Evolutionary conservation across 92 coral and sea anemone genomes (phyloP), one percentile per base, ranked within the genome.

Genomic region (Nematostella vectensis): DNA sequence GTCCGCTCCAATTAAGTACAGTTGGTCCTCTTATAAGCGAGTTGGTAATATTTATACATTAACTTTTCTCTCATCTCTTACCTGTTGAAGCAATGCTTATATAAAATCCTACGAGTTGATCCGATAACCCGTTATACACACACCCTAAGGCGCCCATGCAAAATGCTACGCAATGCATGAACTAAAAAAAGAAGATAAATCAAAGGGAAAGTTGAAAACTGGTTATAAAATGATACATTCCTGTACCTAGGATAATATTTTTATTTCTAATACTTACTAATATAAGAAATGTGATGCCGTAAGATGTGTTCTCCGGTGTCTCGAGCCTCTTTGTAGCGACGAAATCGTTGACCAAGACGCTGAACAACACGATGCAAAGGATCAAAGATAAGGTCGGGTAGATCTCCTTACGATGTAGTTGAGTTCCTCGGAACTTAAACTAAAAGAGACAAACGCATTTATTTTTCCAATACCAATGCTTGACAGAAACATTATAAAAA

Each of bases 221-320:
- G n/a, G n/a, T n/a, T n/a, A n/a, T n/a, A n/a, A n/a, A n/a, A n/a
- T n/a, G n/a, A n/a, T n/a, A n/a, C n/a, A n/a, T n/a, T n/a, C n/a
- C n/a, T n/a, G n/a, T n/a, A n/a, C n/a, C n/a, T n/a, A n/a, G n/a
- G n/a, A n/a, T n/a, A n/a, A n/a, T n/a, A n/a, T n/a, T n/a, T n/a
- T n/a, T n/a, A n/a, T n/a, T n/a, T n/a, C 40, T 6, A 6, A 33
- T 20, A 69, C 95, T 70, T 57, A 91, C 98, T 84, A 91, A 54
- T 22, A 91, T 31, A 16, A 85, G 55, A 36, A 85, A 70, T 6
- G 98, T 91, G 57, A 85, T 74, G 21, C 77, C 69, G 37, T 86
- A 95, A 1, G 98, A 87, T 55, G 88, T 80, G 23, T 81, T 73
- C 75, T 91, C 98, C 1, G 98, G 98, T 78, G 84, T 81, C 61